A percentile compares a stretch with the other conserved stretches of the same genome.
These are phyloP conservation scores for Nothoprocta pentlandii DNA, from an alignment of 2,113 vertebrate species.

Conservation along the genomic window DNA sequence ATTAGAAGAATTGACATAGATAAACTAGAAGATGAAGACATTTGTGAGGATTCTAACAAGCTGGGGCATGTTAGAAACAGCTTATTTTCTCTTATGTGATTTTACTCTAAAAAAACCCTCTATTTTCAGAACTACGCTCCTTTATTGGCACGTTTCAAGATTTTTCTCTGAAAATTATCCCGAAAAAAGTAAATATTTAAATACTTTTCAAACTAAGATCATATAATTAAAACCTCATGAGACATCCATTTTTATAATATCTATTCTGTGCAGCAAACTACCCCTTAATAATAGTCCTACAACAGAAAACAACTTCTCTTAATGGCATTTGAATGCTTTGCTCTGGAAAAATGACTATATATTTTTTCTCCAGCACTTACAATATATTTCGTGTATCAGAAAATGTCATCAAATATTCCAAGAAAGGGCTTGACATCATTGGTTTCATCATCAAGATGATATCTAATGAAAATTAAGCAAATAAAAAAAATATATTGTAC, in stretches of 20 bases:
- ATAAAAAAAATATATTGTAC: neutral
- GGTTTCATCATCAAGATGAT: conserved; percentile 71
- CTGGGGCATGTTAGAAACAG: neutral
- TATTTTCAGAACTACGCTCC: neutral
- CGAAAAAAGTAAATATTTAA: neutral
- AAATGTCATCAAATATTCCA: conserved; percentile 94
- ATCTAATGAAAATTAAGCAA: conserved; percentile 67
- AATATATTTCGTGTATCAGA: conserved; percentile 75
- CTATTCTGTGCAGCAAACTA: neutral
- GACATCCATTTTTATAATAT: neutral
- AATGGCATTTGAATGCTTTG: conserved; percentile 5
- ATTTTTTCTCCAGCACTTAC: neutral
- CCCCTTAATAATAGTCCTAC: neutral
- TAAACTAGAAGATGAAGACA: neutral
- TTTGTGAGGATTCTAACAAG: neutral
- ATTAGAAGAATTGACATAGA: conserved; percentile 13
- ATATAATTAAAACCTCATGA: neutral
- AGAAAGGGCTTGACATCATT: conserved; percentile 84
- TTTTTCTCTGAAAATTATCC: neutral
- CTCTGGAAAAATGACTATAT: neutral
- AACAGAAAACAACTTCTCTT: conserved; percentile 27
- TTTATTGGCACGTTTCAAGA: neutral
- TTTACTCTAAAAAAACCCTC: neutral
- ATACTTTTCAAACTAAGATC: neutral
- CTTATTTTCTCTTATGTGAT: neutral